These are phyloP conservation scores for Glossophaga mutica DNA, from an alignment of 2,797 vertebrate genomes.

Conservation along the genomic window DNA sequence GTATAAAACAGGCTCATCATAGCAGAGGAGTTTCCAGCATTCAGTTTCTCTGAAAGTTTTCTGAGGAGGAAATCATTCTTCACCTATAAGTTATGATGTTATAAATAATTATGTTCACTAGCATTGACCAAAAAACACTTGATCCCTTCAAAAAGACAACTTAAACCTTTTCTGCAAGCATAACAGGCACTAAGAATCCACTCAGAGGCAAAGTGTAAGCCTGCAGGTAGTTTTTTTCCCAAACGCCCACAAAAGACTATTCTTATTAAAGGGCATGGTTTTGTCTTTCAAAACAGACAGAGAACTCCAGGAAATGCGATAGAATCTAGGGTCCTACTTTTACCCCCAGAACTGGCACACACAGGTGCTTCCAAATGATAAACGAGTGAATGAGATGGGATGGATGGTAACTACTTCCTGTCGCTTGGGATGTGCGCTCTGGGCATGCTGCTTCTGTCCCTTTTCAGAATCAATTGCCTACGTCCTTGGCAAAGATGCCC, in stretches of 20 bases:
- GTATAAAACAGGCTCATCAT: background rate
- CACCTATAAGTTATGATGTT: background rate
- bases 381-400: background rate
- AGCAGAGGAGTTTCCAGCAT: background rate
- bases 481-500: background rate
- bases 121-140: background rate
- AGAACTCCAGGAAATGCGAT: background rate
- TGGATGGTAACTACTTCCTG: background rate
- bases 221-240: background rate
- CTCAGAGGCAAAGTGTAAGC: background rate
- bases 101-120: background rate
- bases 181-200: background rate
- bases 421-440: background rate
- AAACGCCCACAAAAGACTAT: background rate
- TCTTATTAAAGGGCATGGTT: background rate
- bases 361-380: background rate
- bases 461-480: background rate
- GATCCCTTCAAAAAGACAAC: background rate
- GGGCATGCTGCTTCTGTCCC: background rate
- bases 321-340: background rate
- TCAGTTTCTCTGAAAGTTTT: background rate
- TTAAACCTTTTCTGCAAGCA: background rate
- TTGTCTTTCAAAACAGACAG: background rate
- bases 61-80: background rate
- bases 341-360: background rate